phyloP scores from a whole-genome alignment of 2,113 vertebrate genomes.

The Ameiurus melas region DNA sequence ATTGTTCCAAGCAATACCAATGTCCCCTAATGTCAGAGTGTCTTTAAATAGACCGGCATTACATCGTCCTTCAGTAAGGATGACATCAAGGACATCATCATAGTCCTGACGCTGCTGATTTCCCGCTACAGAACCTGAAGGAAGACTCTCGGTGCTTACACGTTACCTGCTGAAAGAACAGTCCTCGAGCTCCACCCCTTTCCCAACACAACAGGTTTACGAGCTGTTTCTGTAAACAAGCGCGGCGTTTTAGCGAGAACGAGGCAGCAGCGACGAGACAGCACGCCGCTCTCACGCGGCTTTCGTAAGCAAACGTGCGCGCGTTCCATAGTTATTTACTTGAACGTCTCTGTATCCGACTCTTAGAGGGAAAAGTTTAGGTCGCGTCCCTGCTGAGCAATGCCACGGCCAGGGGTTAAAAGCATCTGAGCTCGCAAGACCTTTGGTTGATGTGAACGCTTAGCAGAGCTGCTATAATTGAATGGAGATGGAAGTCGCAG shows the following conservation, averaged over 20 bases:
- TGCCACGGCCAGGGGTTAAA: background rate
- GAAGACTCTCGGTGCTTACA: constrained; percentile 18
- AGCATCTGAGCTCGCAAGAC: background rate
- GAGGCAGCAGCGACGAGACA: background rate
- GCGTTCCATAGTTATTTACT: background rate
- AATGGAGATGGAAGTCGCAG: background rate
- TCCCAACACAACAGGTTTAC: background rate
- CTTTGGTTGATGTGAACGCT: background rate
- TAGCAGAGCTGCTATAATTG: background rate
- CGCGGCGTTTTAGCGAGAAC: background rate
- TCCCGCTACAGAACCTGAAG: constrained; percentile 11
- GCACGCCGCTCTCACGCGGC: background rate
- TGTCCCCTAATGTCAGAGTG: background rate
- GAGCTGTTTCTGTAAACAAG: background rate
- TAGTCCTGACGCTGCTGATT: constrained; percentile 4
- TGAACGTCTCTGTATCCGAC: constrained; percentile 2
- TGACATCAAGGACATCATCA: background rate
- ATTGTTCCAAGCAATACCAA: background rate
- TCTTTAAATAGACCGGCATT: background rate
- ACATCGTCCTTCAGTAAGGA: background rate
- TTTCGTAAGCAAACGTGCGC: background rate
- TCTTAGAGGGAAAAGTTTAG: background rate
- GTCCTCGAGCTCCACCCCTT: background rate
- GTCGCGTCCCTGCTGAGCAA: background rate
- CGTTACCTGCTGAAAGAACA: constrained; percentile 50